Evolutionary conservation across 2,113 vertebrate species (phyloP).

Genomic region (Lutjanus erythropterus): DNA sequence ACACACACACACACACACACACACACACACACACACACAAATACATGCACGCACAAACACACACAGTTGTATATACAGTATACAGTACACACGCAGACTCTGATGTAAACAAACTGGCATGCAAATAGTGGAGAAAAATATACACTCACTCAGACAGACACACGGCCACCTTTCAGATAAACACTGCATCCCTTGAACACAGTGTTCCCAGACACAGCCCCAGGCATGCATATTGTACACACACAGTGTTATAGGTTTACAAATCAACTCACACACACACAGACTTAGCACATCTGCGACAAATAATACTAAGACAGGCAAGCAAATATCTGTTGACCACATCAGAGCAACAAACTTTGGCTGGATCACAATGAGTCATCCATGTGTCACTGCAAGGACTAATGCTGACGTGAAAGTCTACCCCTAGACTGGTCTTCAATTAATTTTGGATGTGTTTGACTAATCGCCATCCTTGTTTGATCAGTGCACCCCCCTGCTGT

Average conservation of each 20-base stretch:
- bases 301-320: slow-evolving; percentile 38
- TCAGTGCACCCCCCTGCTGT: too few relatives aligned
- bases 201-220: slow-evolving; percentile 67
- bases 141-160: slow-evolving; percentile 66
- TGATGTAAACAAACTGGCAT: slow-evolving; percentile 80
- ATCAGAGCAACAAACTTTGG: slow-evolving; percentile 25
- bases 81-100: slow-evolving; percentile 68
- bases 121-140: slow-evolving; percentile 77
- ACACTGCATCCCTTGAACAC: slow-evolving; percentile 61
- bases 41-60: slow-evolving; percentile 57
- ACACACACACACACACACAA: slow-evolving; percentile 49
- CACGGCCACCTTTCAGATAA: slow-evolving; percentile 69
- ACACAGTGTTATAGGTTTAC: slow-evolving; percentile 45
- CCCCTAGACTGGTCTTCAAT: not conserved
- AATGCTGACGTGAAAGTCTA: not conserved
- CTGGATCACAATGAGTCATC: not conserved
- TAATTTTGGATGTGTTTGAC: not conserved
- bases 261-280: slow-evolving; percentile 43
- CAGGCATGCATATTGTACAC: slow-evolving; percentile 59
- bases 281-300: slow-evolving; percentile 46
- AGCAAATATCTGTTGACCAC: slow-evolving; percentile 41
- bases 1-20: slow-evolving; percentile 58
- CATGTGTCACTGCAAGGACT: not conserved
- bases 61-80: slow-evolving; percentile 79
- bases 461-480: not conserved